Base-by-base conservation (phyloP, 2,797 vertebrate genomes). In the Pitangus sulphuratus region DNA sequence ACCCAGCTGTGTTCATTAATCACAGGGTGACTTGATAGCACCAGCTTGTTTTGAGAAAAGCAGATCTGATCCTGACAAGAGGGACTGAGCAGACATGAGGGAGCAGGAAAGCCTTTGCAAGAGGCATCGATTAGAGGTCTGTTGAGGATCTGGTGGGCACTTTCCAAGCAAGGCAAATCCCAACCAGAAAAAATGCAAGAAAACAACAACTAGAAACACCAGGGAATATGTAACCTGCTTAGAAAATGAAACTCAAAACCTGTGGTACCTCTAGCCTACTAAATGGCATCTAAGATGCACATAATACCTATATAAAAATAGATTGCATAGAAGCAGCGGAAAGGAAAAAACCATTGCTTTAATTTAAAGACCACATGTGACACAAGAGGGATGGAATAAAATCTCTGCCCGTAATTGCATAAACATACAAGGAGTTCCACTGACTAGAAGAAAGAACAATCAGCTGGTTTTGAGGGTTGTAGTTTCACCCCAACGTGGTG, bases 61-160 rank as follows among this genome's bases (percentile, higher is more conserved):
- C 40, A 53, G 75, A 35, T 44, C 47, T 53, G 89, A 35, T 54
- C 17, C 80, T 71, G 45, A 40, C 19, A 45, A 84, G 45, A 54
- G 24, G 16, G 30, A 1, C 26, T 40, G 69, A 54, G 47, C 30
- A 20, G 58, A 12, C 31, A 11, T 0, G 2, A 45, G 33, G 42
- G 42, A 87, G 56, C 26, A n/a, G 76, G 45, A 65, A 64, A 89
- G 8, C 9, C 10, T 64, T 61, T 42, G 48, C 8, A 24, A 22
- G 56, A 69, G 53, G 37, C 0, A 0, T 65, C 8, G 3, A 2
- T 20, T 25, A 7, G 39, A 87, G 14, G 14, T 15, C 12, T 3
- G 0, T 2, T 0, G 0, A 25, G 8, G 40, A 54, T 28, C 16
- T 1, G 0, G 31, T 0, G 22, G 9, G 51, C 44, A 50, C 17